Percentiles rank a stretch among this genome's conserved stretches.
phyloP scores from a whole-genome alignment of 2,888 invertebrate species.

The Rhogogaster chlorosoma region DNA sequence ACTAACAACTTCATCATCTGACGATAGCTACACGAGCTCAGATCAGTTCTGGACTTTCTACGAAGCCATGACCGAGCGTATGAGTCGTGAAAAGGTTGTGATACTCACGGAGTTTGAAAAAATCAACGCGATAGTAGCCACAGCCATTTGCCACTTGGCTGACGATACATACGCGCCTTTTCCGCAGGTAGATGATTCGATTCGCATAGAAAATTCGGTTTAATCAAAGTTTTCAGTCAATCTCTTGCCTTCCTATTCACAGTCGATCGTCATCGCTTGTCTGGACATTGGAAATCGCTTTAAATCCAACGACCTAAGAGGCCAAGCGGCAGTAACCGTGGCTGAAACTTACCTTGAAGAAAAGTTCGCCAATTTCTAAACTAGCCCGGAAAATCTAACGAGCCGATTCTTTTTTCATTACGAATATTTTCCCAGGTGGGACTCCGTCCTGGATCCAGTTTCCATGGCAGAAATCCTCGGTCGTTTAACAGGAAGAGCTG shows the following conservation, averaged over 20 bases:
- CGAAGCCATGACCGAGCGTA: constrained; percentile 32
- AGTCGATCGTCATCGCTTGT: constrained; percentile 26
- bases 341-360: constrained; percentile 30
- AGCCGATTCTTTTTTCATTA: background rate
- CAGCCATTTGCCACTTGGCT: constrained; percentile 28
- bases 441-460: background rate
- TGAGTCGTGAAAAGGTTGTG: constrained; percentile 28
- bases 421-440: constrained; percentile 2
- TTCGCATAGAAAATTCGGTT: background rate
- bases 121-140: constrained; percentile 22
- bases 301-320: background rate
- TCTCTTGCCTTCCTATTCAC: background rate
- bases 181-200: background rate
- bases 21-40: constrained; percentile 2
- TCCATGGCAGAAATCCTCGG: background rate
- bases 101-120: constrained; percentile 13
- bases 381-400: background rate
- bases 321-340: constrained; percentile 9
- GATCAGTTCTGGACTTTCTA: constrained; percentile 28
- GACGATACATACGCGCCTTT: constrained; percentile 33
- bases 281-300: constrained; percentile 33
- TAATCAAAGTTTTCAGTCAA: no score
- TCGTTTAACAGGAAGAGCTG: constrained; percentile 22
- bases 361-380: constrained; percentile 7
- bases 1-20: background rate